Conservation (phyloP, 2,797 vertebrate species). For the Semaprochilodus insignis region DNA sequence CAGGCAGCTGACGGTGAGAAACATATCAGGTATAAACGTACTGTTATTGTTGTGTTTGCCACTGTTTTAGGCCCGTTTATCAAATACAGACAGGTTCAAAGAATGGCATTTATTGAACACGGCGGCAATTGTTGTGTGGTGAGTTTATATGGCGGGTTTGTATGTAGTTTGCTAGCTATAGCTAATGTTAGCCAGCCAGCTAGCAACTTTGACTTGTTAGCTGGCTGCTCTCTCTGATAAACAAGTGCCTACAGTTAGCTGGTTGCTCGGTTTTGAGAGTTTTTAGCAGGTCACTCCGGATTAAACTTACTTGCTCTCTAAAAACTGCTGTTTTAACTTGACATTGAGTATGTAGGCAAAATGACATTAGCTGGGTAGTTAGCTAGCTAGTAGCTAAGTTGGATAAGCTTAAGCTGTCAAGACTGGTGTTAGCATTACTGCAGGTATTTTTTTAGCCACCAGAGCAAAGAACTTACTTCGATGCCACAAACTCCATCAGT, state of each 20-base stretch:
- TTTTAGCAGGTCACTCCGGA: not conserved
- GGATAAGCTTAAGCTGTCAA: not conserved
- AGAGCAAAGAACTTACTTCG: not conserved
- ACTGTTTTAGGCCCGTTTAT: not conserved
- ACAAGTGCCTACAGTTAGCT: not conserved
- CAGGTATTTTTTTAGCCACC: not conserved
- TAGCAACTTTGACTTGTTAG: not conserved
- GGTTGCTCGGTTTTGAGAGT: not conserved
- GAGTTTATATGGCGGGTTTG: not conserved
- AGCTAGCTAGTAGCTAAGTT: not conserved
- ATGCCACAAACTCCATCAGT: no score
- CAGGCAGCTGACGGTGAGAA: slow-evolving; percentile 32
- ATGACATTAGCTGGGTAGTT: not conserved
- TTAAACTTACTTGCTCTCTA: not conserved
- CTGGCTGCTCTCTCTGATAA: not conserved
- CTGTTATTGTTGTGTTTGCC: not conserved
- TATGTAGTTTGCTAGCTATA: slow-evolving; percentile 4
- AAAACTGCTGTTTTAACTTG: not conserved
- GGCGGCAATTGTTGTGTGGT: not conserved
- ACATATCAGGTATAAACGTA: not conserved
- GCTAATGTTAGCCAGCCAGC: slow-evolving; percentile 50
- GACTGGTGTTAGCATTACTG: not conserved
- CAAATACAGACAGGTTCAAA: no score
- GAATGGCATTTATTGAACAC: not conserved
- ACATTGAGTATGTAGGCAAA: not conserved